These are phyloP conservation scores for Helogale parvula DNA, from an alignment of 2,113 vertebrate genomes.

Conservation along the genomic window DNA sequence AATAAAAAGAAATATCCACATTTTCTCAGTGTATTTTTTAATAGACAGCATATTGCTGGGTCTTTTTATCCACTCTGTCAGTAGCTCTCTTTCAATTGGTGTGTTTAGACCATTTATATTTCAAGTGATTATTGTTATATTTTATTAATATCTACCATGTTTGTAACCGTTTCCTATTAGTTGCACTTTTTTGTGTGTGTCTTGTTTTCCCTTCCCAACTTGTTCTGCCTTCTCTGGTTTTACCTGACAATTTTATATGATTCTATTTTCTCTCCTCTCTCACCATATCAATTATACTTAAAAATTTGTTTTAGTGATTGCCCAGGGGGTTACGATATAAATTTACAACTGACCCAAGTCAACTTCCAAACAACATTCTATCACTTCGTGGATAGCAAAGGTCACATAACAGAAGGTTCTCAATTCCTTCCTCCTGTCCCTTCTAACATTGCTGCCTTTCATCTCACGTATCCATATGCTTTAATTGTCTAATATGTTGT, in stretches of 20 bases:
- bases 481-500: not conserved
- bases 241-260: not conserved
- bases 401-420: not conserved
- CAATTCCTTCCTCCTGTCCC: not conserved
- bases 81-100: not conserved
- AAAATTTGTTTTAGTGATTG: not conserved
- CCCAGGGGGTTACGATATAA: not conserved
- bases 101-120: not conserved
- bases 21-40: not conserved
- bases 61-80: not conserved
- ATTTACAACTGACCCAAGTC: not conserved
- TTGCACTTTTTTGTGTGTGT: not conserved
- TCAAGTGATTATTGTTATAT: not conserved
- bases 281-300: not conserved
- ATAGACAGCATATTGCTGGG: not conserved
- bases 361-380: not conserved
- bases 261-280: not conserved
- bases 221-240: not conserved
- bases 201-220: not conserved
- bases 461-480: not conserved
- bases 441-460: not conserved
- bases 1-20: not conserved
- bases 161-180: not conserved
- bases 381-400: not conserved
- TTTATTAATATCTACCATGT: not conserved